phyloP scores from a whole-genome alignment of 2,888 invertebrate genomes.

The Drosophila sordidula region DNA sequence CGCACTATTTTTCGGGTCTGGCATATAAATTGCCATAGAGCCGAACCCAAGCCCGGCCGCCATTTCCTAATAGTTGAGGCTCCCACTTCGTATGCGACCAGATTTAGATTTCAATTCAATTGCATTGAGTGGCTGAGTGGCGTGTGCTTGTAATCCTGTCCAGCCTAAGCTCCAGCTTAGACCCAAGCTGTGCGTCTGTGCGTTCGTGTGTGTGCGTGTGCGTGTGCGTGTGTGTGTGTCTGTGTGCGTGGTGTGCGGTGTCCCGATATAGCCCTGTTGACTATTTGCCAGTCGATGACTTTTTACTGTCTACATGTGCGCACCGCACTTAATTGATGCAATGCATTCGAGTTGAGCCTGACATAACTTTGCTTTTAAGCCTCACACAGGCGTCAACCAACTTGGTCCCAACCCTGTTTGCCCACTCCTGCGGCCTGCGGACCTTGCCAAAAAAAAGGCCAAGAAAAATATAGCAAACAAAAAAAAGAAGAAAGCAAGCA shows the following conservation, averaged over 20 bases:
- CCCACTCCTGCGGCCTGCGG: conserved; percentile 1
- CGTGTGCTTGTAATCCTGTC: conserved; percentile 51
- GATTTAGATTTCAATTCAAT: conserved; percentile 73
- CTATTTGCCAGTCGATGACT: conserved; percentile 71
- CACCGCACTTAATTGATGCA: conserved; percentile 69
- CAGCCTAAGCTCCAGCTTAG: conserved; percentile 47
- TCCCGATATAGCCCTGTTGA: conserved; percentile 40
- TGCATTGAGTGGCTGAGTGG: conserved; percentile 59
- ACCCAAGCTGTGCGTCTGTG: conserved; percentile 15
- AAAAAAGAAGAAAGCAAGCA: neutral
- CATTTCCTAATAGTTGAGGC: conserved; percentile 38
- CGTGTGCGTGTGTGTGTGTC: conserved; percentile 9
- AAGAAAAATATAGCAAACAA: conserved; percentile 5
- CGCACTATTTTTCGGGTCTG: conserved; percentile 42
- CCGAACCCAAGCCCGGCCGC: conserved; percentile 20
- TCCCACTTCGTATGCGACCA: conserved; percentile 37
- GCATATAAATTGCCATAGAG: conserved; percentile 49
- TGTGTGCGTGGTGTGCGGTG: neutral
- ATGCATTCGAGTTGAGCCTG: conserved; percentile 66
- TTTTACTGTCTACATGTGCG: conserved; percentile 67
- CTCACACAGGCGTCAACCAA: conserved; percentile 33
- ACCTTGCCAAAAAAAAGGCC: conserved; percentile 3
- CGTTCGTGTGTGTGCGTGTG: neutral
- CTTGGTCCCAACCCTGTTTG: neutral
- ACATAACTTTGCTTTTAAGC: conserved; percentile 75